Conservation (phyloP, 2,888 invertebrate genomes). For the Reticulitermes lucifugus region DNA sequence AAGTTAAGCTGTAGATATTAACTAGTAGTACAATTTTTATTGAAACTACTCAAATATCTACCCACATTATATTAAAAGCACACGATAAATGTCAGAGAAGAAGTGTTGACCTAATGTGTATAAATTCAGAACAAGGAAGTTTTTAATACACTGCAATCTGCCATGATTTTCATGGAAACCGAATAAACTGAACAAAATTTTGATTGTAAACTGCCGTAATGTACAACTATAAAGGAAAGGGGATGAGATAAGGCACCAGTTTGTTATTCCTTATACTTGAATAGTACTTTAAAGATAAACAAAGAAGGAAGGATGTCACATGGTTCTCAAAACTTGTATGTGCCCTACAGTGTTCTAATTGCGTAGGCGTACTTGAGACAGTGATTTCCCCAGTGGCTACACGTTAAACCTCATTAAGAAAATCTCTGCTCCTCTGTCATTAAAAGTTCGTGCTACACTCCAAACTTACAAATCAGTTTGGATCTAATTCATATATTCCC, state of each 20-base stretch:
- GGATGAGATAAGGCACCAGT: background rate
- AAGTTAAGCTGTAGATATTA: too few species aligned
- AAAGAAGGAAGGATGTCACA: background rate
- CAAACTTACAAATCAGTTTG: background rate
- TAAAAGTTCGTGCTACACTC: background rate
- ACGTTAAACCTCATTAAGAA: conserved; percentile 11
- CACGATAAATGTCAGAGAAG: too few species aligned
- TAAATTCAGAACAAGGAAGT: too few species aligned
- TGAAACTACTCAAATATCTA: too few species aligned
- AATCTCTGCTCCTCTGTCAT: background rate
- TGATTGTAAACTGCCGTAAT: too few species aligned
- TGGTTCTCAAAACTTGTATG: background rate
- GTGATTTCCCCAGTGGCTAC: background rate
- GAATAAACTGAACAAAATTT: too few species aligned
- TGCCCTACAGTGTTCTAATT: background rate
- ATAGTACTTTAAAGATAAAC: background rate
- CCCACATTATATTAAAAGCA: too few species aligned
- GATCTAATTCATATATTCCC: background rate
- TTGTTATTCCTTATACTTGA: background rate
- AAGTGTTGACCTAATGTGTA: too few species aligned
- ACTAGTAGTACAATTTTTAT: too few species aligned
- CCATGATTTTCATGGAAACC: too few species aligned
- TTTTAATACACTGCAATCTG: too few species aligned
- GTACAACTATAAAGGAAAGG: too few species aligned
- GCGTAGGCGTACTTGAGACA: background rate